Percentiles rank a stretch among this genome's conserved stretches.
Evolutionary conservation across 2,888 invertebrate species (phyloP).

Genomic region (Parthenolecanium corni): DNA sequence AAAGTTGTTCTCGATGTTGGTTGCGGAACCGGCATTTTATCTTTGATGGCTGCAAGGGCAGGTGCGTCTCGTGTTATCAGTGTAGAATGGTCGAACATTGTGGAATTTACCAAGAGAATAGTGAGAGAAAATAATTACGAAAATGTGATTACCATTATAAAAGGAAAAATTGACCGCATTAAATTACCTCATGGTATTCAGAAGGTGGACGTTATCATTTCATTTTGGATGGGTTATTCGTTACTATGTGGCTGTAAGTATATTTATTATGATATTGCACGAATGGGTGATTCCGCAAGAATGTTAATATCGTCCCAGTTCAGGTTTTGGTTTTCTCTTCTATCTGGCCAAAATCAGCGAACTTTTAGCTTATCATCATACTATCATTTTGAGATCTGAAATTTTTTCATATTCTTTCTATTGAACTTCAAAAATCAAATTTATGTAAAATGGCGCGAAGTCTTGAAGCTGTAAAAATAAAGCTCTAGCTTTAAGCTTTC

Average conservation of each 20-base stretch:
- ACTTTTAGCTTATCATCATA: too few species aligned
- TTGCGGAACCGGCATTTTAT: conserved; percentile 11
- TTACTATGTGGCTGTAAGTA: conserved; percentile 10
- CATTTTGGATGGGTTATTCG: conserved; percentile 8
- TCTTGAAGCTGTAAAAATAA: too few species aligned
- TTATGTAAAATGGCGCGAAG: too few species aligned
- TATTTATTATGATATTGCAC: not conserved
- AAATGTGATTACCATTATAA: not conserved
- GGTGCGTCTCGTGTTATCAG: conserved; percentile 18
- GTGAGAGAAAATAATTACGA: not conserved
- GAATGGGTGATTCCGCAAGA: not conserved
- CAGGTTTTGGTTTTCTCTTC: not conserved
- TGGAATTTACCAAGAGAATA: not conserved
- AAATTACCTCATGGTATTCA: conserved; percentile 7
- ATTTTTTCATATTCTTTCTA: too few species aligned
- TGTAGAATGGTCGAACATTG: conserved; percentile 16
- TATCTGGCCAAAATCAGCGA: not conserved
- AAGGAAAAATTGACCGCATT: conserved; percentile 7
- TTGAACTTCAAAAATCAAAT: too few species aligned
- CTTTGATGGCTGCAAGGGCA: conserved; percentile 13
- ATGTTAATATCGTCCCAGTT: not conserved
- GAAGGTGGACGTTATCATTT: conserved; percentile 16
- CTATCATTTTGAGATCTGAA: too few species aligned
- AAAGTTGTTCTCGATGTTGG: conserved; percentile 17
- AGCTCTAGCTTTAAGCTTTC: too few species aligned